phyloP scores from a whole-genome alignment of 2,888 invertebrate species.

The Drosophila sordidapex region DNA sequence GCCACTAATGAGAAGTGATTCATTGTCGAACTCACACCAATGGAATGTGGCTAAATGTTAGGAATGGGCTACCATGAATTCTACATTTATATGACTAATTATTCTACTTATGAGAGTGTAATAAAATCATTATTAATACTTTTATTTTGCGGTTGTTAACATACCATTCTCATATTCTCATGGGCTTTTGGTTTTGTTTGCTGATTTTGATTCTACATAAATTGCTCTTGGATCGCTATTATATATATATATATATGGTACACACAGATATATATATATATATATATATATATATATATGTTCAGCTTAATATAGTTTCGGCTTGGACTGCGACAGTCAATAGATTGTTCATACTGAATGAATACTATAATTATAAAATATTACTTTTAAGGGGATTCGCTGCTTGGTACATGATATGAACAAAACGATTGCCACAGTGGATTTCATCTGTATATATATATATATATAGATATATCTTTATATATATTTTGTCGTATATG shows the following conservation, averaged over 20 bases:
- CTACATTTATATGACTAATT: conserved; percentile 50
- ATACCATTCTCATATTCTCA: conserved; percentile 44
- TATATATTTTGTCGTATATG: neutral
- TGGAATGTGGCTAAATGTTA: conserved; percentile 38
- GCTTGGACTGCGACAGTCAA: conserved; percentile 58
- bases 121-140: conserved; percentile 41
- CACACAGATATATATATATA: neutral
- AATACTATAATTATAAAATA: conserved; percentile 12
- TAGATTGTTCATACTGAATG: conserved; percentile 58
- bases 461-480: neutral
- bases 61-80: conserved; percentile 62
- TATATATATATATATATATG: neutral
- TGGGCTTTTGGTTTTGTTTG: neutral
- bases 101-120: conserved; percentile 42
- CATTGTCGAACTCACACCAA: neutral
- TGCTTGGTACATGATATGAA: conserved; percentile 69
- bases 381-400: conserved; percentile 18
- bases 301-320: conserved; percentile 5
- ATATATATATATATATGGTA: neutral
- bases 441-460: neutral
- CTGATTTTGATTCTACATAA: conserved; percentile 52
- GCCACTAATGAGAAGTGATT: neutral
- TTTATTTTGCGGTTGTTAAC: conserved; percentile 27
- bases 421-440: conserved; percentile 67
- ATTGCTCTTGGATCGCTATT: conserved; percentile 57